Base-by-base conservation (phyloP, 2,888 invertebrate species). In the Margaritifera margaritifera region DNA sequence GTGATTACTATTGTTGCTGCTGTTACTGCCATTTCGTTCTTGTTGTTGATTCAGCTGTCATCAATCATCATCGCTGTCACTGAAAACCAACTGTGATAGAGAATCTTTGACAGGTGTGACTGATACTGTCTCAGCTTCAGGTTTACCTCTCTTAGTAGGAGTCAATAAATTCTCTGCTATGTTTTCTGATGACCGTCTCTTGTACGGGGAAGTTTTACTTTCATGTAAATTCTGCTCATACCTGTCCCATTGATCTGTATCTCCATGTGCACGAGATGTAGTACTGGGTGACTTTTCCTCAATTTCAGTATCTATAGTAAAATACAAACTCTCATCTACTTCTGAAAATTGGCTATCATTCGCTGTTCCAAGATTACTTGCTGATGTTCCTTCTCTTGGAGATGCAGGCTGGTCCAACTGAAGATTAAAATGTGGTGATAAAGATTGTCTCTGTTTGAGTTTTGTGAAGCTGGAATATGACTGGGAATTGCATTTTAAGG, bases 321-420 rank as follows among this genome's bases (percentile, higher is more conserved):
- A 57, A 18, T 68, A 65, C 67, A 70, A 42, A 42, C 42, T 74
- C 22, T 79, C 79, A 62, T 75, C 77, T 6, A 77, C 55, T 59
- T 79, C 79, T 58, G 79, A 79, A 76, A 76, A 79, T 61, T 72
- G 74, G 63, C 77, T 79, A 25, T 68, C 61, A 1, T 63, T 64
- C 6, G 66, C 70, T 42, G 42, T 42, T 42, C 42, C 11, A 15
- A 11, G 15, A 42, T 42, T 42, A 22, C 59, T 25, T 59, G 59
- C 18, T 2, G 8, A 25, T 59, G 59, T 15, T 25, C 59, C 27
- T 24, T 59, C 27, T 59, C 4, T 11, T 15, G 59, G 24, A 15
- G 42, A 42, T 42, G 42, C 42, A 42, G 42, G 42, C 42, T 42
- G 42, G 42, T 42, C 42, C 42, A 42, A 11, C 42, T 42, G 42